Base-by-base conservation (phyloP, 1,140 invertebrate species). In the Drosophila pectinifera region DNA sequence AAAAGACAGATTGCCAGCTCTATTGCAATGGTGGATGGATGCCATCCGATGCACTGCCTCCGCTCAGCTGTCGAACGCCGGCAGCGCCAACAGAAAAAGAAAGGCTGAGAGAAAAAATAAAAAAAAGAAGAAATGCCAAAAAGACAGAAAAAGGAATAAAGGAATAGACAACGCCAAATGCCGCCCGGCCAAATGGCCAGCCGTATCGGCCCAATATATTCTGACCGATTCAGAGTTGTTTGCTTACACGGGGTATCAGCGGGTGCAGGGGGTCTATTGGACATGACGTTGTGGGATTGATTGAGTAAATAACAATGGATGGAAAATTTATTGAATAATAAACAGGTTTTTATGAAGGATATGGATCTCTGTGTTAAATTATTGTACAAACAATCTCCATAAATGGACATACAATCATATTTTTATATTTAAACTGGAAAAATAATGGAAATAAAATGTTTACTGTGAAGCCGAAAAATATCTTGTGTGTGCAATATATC, bases 141-240 rank as follows among this genome's bases (percentile, higher is more conserved):
- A 16, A 14, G 11, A 13, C 16, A 22, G 24, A 36, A 42, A 62
- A 31, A 62, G 53, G 18, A 42, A 42, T 14, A 42, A 67, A 64
- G 57, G 42, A 65, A 65, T 39, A 65, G 63, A 67, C 58, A 41
- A 38, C 58, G 34, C 42, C 63, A 80, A 84, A 84, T 85, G 81
- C 59, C 80, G 80, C 49, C 48, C 54, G 80, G 80, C 75, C 80
- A 83, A 83, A 81, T 70, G 73, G 79, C 73, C 78, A 81, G 62
- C 61, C 63, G 41, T 22, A 54, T 75, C 65, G 56, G 41, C 55
- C 43, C 39, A 42, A 41, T 56, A 36, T 24, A 48, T 28, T 41
- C 20, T 26, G 13, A 26, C 22, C 48, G 46, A 42, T 36, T 65
- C 65, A 67, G 41, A 69, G n/a, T 45, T 41, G 22, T 49, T 49